These are phyloP conservation scores for Callithrix jacchus DNA, from an alignment of 2,113 vertebrate genomes.

Conservation along the genomic window DNA sequence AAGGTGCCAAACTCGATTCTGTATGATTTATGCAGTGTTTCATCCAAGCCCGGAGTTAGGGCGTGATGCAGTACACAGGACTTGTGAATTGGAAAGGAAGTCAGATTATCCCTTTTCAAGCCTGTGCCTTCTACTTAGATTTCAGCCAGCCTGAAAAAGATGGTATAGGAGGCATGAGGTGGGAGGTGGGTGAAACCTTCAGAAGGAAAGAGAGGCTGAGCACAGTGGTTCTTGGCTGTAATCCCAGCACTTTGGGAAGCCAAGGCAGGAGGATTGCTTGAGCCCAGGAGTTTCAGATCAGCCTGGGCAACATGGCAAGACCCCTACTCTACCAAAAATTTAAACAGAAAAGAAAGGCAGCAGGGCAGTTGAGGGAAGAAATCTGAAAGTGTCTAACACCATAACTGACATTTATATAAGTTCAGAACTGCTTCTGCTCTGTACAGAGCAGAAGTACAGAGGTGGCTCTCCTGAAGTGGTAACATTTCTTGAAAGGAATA, in stretches of 20 bases:
- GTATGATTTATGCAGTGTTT: not conserved
- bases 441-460: not conserved
- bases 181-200: not conserved
- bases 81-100: too few species aligned
- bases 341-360: too few species aligned
- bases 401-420: too few species aligned
- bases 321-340: too few species aligned
- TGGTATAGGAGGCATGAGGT: too few species aligned
- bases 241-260: too few species aligned
- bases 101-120: too few species aligned
- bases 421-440: not conserved
- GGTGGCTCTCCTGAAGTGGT: not conserved
- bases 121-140: not conserved
- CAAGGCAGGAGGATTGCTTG: too few species aligned
- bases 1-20: not conserved
- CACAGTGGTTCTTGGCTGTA: too few species aligned
- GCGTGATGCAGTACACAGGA: not conserved
- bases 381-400: not conserved
- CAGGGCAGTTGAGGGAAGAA: not conserved
- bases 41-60: not conserved
- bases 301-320: too few species aligned
- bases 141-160: not conserved
- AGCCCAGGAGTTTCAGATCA: too few species aligned
- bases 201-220: not conserved
- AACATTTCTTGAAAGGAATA: not conserved